Conservation (phyloP, 2,113 vertebrate species). For the Orcinus orca region DNA sequence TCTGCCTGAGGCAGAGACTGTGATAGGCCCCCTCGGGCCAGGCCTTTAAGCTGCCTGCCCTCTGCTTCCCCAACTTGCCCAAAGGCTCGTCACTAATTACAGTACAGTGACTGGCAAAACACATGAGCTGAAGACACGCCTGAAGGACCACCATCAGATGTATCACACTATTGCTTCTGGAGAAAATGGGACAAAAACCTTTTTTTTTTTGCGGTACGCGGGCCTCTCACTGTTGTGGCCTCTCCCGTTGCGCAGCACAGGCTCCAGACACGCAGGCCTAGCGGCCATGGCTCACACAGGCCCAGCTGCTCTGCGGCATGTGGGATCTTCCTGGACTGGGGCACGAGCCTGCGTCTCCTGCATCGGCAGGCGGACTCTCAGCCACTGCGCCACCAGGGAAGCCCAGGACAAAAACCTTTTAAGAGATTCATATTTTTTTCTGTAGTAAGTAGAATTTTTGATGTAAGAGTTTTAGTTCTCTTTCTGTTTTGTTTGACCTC, state of each 20-base stretch:
- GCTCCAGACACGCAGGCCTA: no score
- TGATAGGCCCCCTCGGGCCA: fast-evolving
- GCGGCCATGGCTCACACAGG: no score
- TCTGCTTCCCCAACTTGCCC: background rate
- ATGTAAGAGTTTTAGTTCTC: background rate
- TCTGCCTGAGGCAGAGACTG: background rate
- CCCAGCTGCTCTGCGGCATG: no score
- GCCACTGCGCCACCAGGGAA: no score
- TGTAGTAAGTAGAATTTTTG: background rate
- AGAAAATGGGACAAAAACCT: background rate
- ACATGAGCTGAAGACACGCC: background rate
- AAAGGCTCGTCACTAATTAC: background rate
- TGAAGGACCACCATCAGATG: no score
- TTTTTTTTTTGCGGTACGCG: background rate
- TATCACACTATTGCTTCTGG: fast-evolving
- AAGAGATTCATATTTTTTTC: background rate
- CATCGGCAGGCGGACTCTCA: no score
- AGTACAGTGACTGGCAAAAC: fast-evolving
- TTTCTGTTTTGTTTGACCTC: background rate
- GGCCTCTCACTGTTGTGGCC: no score
- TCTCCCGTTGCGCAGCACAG: no score
- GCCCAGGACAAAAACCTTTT: background rate
- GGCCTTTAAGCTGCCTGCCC: fast-evolving
- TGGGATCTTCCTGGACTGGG: no score
- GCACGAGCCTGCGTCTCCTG: no score